Base-by-base conservation (phyloP, 2,797 vertebrate species). In the Acestrorhynchus altus region DNA sequence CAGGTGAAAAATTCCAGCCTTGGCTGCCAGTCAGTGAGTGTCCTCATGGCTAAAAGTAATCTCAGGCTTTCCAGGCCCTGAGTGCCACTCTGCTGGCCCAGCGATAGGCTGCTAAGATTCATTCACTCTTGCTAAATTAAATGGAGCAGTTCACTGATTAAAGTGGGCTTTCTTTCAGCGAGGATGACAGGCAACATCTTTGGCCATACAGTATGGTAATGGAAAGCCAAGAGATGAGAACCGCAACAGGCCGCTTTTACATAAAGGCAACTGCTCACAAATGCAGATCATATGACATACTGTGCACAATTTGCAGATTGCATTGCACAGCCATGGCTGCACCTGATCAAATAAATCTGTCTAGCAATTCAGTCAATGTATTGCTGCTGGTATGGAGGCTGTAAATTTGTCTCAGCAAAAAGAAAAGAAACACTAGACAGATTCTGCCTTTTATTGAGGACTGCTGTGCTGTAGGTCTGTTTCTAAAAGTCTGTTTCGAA, bases 261-360 rank as follows among this genome's bases (percentile, higher is more conserved):
- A 78, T 75, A 52, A 76, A 74, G 60, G 54, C 63, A 76, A 56
- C 18, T 39, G 42, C 8, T 8, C 42, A 39, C 75, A 18, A 52
- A 44, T 70, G 22, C 77, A 63, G 65, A 70, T 72, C 60, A 26
- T 61, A 28, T 76, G 67, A 75, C 49, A 26, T 40, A 8, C 47
- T 13, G 59, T 28, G 67, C 78, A 80, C 56, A 82, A 80, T 84
- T 84, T 82, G 66, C 75, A 80, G 61, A 84, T 80, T 84, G 72
- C 78, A 78, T 80, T 74, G 60, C 26, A 51, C 69, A 13, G 69
- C 65, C 40, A 64, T 40, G 20, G 40, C 22, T 35, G 74, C 83
- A 81, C 81, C 78, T 83, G 70, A 80, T 78, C 51, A 61, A 72
- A 82, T 78, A 81, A 84, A 84, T 24, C 81, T 47, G 56, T 75